A percentile compares a stretch with the other conserved stretches of the same genome.
Conservation (phyloP, 1,140 invertebrate genomes). For the Eumeta japonica region DNA sequence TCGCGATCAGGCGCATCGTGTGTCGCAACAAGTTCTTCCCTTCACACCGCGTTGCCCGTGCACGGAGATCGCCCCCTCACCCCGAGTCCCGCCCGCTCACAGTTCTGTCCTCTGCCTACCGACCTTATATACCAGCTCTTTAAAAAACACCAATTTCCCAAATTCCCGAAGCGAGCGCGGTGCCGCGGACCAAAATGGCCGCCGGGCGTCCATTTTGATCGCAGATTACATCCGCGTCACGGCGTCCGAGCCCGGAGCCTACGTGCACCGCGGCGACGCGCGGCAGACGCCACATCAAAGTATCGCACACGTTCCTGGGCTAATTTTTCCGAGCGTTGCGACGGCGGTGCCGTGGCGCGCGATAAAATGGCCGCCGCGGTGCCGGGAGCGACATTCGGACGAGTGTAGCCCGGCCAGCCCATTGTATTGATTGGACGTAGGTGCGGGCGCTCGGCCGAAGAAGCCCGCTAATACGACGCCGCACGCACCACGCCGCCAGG, state of each 20-base stretch:
- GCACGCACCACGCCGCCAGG: no score
- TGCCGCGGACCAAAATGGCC: conserved; percentile 52
- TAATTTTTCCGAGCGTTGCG: conserved; percentile 37
- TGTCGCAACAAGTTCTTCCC: conserved; percentile 47
- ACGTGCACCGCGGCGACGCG: conserved; percentile 24
- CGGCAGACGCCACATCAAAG: conserved; percentile 26
- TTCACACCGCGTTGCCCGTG: conserved; percentile 50
- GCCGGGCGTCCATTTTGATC: conserved; percentile 53
- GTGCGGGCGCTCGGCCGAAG: no score
- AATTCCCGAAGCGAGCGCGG: conserved; percentile 48
- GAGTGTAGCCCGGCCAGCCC: conserved; percentile 8
- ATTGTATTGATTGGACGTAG: conserved; percentile 43
- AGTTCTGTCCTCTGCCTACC: conserved; percentile 37
- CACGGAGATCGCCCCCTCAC: conserved; percentile 33
- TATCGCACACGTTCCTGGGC: conserved; percentile 48
- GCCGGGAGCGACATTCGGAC: conserved; percentile 4
- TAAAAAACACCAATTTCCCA: conserved; percentile 56
- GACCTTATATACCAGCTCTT: conserved; percentile 55
- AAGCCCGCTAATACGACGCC: no score
- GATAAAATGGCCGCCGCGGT: conserved; percentile 10
- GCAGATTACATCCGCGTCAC: conserved; percentile 41
- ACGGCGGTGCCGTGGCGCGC: conserved; percentile 19
- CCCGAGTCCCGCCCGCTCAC: conserved; percentile 2
- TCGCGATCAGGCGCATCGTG: conserved; percentile 13
- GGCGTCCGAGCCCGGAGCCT: conserved; percentile 46